A percentile compares a stretch with the other conserved stretches of the same genome.
These are phyloP conservation scores for Channa maculata DNA, from an alignment of 2,113 vertebrate genomes.

Conservation along the genomic window DNA sequence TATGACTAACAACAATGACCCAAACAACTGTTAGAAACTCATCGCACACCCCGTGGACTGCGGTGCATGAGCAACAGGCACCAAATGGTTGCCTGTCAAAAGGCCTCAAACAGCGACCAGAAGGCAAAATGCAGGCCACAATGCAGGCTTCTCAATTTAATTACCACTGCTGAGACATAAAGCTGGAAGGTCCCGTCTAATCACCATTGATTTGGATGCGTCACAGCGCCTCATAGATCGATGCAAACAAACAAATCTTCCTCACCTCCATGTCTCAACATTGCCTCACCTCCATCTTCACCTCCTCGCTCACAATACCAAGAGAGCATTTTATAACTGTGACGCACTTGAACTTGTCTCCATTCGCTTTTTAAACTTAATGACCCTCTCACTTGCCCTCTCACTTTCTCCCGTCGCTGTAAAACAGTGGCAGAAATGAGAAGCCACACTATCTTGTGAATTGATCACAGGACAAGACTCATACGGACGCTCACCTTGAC, in stretches of 20 bases:
- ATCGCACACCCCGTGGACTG: too few relatives aligned
- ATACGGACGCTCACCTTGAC: background rate
- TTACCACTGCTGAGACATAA: slow-evolving; percentile 30
- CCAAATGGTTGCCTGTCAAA: background rate
- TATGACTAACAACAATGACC: too few relatives aligned
- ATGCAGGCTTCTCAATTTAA: slow-evolving; percentile 21
- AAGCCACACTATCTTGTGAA: background rate
- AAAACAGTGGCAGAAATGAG: background rate
- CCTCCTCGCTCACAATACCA: slow-evolving; percentile 2
- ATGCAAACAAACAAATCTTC: slow-evolving; percentile 52
- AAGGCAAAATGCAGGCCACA: background rate
- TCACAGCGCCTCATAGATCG: slow-evolving; percentile 43
- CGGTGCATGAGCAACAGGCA: background rate
- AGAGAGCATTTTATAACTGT: slow-evolving; percentile 23
- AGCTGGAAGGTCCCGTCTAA: slow-evolving; percentile 36
- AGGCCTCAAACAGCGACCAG: slow-evolving; percentile 10
- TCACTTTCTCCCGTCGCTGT: background rate
- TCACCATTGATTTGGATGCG: slow-evolving; percentile 52
- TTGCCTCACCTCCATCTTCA: slow-evolving; percentile 10
- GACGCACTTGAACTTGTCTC: slow-evolving; percentile 14
- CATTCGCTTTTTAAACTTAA: slow-evolving; percentile 2
- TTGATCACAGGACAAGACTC: slow-evolving; percentile 3
- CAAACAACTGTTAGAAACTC: too few relatives aligned
- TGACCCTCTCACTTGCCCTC: background rate
- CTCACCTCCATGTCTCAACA: background rate